phyloP scores from a whole-genome alignment of 2,797 vertebrate genomes.

The Leptatherina wallacei region DNA sequence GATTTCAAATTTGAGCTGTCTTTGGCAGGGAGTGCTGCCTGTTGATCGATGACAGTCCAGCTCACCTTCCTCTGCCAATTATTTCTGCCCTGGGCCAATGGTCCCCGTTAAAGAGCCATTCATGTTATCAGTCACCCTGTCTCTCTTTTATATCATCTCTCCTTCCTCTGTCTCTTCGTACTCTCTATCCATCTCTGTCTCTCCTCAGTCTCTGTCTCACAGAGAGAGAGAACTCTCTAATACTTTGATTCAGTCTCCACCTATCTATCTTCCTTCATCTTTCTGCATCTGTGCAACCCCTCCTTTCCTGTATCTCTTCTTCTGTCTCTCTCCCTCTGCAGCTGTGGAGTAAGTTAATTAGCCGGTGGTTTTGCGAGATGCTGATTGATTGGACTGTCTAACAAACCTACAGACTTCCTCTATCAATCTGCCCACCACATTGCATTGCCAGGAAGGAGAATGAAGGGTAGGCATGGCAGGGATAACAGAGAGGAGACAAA shows the following conservation, averaged over 20 bases:
- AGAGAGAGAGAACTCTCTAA: conserved; percentile 41
- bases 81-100: conserved; percentile 69
- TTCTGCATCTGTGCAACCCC: conserved; percentile 58
- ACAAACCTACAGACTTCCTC: conserved; percentile 81
- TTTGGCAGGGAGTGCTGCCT: conserved; percentile 65
- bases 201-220: conserved; percentile 50
- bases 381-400: conserved; percentile 84
- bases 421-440: conserved; percentile 79
- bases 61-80: conserved; percentile 80
- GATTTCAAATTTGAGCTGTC: conserved; percentile 65
- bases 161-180: conserved; percentile 58
- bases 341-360: conserved; percentile 86
- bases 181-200: conserved; percentile 64
- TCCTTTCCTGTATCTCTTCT: conserved; percentile 35
- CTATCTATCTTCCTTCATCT: conserved; percentile 64
- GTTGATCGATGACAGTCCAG: conserved; percentile 75
- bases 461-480: conserved; percentile 35
- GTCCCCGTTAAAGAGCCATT: conserved; percentile 78
- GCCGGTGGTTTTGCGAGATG: conserved; percentile 82
- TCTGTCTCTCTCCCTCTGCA: conserved; percentile 61
- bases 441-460: conserved; percentile 73
- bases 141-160: conserved; percentile 69
- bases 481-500: conserved; percentile 43
- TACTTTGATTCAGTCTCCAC: conserved; percentile 62
- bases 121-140: conserved; percentile 76